Evolutionary conservation across 1,140 invertebrate genomes (phyloP).

Genomic region (Anthonomus grandis): DNA sequence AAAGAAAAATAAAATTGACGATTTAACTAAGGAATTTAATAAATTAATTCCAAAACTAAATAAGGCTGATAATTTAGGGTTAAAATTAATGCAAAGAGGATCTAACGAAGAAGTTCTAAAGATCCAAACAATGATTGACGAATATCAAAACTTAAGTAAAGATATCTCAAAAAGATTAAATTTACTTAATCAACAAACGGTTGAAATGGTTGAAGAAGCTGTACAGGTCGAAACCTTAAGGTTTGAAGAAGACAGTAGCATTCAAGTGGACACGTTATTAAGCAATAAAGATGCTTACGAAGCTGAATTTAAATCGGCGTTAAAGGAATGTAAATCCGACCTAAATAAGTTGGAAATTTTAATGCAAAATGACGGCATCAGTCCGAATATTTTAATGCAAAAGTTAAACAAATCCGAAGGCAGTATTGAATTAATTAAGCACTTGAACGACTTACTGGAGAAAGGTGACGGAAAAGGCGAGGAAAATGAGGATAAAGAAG

Average conservation of each 20-base stretch:
- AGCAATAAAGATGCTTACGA: slow-evolving; percentile 77
- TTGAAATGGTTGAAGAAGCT: slow-evolving; percentile 55
- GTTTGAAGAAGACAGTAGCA: slow-evolving; percentile 69
- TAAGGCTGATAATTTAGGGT: slow-evolving; percentile 58
- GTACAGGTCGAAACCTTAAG: slow-evolving; percentile 70
- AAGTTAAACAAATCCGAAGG: slow-evolving; percentile 67
- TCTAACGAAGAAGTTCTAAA: slow-evolving; percentile 54
- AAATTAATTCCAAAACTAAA: slow-evolving; percentile 53
- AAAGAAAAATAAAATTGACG: slow-evolving; percentile 50
- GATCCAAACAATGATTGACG: slow-evolving; percentile 63
- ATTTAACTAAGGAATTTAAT: slow-evolving; percentile 58
- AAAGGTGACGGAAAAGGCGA: slow-evolving; percentile 65
- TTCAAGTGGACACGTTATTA: slow-evolving; percentile 74
- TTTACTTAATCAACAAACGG: slow-evolving; percentile 45
- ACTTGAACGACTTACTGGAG: slow-evolving; percentile 70
- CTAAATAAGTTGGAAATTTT: slow-evolving; percentile 56
- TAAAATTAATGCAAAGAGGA: slow-evolving; percentile 57
- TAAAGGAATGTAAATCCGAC: slow-evolving; percentile 59
- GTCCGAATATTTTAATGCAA: no score
- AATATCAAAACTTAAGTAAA: slow-evolving; percentile 65
- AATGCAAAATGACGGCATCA: no score
- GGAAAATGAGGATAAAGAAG: slow-evolving; percentile 62
- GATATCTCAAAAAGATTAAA: slow-evolving; percentile 58
- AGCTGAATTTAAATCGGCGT: slow-evolving; percentile 66
- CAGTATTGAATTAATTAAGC: slow-evolving; percentile 71